A percentile compares a stretch with the other conserved stretches of the same genome.
Evolutionary conservation across 92 coral and sea anemone species (phyloP).

Genomic region (Bergia puertoricense): DNA sequence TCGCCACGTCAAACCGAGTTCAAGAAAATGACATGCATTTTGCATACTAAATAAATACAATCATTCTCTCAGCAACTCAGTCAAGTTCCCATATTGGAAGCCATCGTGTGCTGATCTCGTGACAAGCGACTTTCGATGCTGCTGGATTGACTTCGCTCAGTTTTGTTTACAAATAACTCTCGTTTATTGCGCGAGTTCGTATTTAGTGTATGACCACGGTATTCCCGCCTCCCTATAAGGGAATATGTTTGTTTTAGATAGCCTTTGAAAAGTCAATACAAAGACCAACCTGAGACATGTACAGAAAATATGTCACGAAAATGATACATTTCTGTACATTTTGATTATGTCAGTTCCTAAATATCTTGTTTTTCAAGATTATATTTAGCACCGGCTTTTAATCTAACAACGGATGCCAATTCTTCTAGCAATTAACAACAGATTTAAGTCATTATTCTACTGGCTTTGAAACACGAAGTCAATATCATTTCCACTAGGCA

Average conservation of each 20-base stretch:
- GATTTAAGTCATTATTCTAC: constrained; percentile 20
- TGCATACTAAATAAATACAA: background rate
- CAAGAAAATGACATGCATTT: background rate
- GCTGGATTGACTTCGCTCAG: background rate
- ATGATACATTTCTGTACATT: background rate
- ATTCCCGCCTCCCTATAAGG: constrained; percentile 8
- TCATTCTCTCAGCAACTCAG: no score
- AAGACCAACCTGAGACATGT: background rate
- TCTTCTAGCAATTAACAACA: constrained; percentile 32
- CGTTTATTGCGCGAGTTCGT: background rate
- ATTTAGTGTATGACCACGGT: background rate
- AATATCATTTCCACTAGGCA: background rate
- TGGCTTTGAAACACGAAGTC: background rate
- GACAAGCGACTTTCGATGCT: no score
- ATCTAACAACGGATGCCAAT: constrained; percentile 17
- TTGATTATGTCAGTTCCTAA: background rate
- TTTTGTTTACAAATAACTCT: constrained; percentile 4
- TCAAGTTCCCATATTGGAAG: no score
- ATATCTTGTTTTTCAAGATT: background rate
- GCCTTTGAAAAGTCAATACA: background rate
- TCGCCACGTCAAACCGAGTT: background rate
- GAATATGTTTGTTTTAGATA: background rate
- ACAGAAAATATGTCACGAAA: background rate
- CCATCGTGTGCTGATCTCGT: no score
- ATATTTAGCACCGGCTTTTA: background rate